These are phyloP conservation scores for Thymallus thymallus DNA, from an alignment of 2,113 vertebrate species.

Conservation along the genomic window DNA sequence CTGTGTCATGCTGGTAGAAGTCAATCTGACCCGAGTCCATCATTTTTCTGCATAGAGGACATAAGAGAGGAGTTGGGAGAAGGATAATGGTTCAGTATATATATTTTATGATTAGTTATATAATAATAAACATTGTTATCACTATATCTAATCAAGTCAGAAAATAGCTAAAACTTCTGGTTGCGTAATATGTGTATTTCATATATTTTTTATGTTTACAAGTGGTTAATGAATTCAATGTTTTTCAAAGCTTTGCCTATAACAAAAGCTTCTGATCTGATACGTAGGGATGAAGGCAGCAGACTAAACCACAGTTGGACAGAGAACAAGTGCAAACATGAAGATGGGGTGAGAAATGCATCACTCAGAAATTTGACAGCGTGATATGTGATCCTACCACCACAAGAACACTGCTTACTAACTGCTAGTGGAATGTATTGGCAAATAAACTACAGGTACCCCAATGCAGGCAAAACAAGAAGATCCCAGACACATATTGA, in stretches of 20 bases:
- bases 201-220: no score
- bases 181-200: no score
- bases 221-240: background rate
- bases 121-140: no score
- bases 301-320: background rate
- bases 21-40: conserved; percentile 96
- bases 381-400: conserved; percentile 43
- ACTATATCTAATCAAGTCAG: no score
- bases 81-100: conserved; percentile 56
- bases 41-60: conserved; percentile 82
- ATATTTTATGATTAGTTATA: no score
- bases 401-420: conserved; percentile 39
- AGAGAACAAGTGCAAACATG: conserved; percentile 42
- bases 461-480: no score
- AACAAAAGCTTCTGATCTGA: conserved; percentile 25
- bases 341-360: conserved; percentile 34
- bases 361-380: conserved; percentile 34
- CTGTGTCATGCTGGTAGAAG: conserved; percentile 91
- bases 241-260: conserved; percentile 17
- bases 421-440: conserved; percentile 50
- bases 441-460: conserved; percentile 21
- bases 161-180: no score
- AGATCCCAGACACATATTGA: background rate
- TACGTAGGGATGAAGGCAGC: conserved; percentile 17
- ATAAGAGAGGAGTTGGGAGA: conserved; percentile 23